Evolutionary conservation across 2,797 vertebrate species (phyloP), one percentile per base, ranked within the genome.

Genomic region (Micropoecilia bifurca): DNA sequence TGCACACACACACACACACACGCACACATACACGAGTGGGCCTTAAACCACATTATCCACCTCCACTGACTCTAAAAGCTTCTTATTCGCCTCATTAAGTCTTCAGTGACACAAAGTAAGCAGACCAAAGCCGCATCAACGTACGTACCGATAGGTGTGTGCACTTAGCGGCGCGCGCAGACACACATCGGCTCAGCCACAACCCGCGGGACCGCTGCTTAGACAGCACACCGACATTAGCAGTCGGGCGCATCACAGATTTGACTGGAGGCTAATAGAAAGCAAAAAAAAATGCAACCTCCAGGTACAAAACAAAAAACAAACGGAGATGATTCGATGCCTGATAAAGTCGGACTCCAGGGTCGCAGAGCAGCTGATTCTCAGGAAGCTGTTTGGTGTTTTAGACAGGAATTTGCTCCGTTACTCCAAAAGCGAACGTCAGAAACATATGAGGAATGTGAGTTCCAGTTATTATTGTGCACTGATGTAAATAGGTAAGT

Each of bases 61-160:
- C 91, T 95, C 92, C 93, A 95, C 88, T 93, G 94, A 92, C 95
- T 96, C 93, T 93, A 94, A 95, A 95, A 94, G 94, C 95, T 91
- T 94, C 94, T 93, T 93, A 90, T 88, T 91, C 92, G 93, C 93
- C 93, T 95, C 94, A 95, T 96, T 96, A 95, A 93, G 89, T 92
- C 93, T 93, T 93, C 92, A 93, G 93, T 93, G 92, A 95, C 92
- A 94, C 93, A 94, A 86, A 90, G 89, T 91, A 92, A 93, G 90
- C 90, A 87, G 87, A 89, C 91, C 86, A 93, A 92, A 92, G 83
- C 75, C 80, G 66, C 88, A 77, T 55, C 87, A 81, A 81, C 86
- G 82, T 33, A 74, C 71, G 47, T 30, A 80, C 76, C 79, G 36
- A 48, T 28, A 87, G 39, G 77, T 74, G 71, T 63, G 78, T 77